These are phyloP conservation scores for Grammomys dolichurus DNA, from an alignment of 2,113 vertebrate species.

Conservation along the genomic window DNA sequence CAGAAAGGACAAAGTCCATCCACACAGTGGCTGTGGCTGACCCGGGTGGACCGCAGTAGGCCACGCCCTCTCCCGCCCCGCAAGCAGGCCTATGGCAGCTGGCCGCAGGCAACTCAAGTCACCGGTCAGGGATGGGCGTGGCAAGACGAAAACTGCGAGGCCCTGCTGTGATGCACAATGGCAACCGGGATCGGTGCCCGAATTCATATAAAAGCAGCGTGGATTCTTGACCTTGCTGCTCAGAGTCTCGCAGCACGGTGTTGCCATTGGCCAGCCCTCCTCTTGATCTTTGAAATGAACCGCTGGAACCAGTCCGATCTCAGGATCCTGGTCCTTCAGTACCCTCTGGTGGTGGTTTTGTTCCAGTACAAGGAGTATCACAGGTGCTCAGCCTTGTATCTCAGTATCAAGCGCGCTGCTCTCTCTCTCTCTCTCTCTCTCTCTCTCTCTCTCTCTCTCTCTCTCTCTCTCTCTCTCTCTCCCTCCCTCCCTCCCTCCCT, in stretches of 20 bases:
- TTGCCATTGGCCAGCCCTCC: fast-evolving
- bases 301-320: fast-evolving
- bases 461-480: no score
- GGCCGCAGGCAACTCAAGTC: fast-evolving
- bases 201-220: no score
- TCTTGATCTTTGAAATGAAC: fast-evolving
- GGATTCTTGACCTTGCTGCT: not conserved
- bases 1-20: not conserved
- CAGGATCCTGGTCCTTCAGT: not conserved
- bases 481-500: not conserved
- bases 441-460: not conserved
- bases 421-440: not conserved
- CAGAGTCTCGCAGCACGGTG: fast-evolving
- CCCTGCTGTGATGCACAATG: fast-evolving
- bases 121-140: not conserved
- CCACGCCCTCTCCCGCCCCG: not conserved
- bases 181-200: not conserved
- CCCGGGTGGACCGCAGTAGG: not conserved
- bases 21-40: fast-evolving
- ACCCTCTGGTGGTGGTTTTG: not conserved
- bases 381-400: not conserved
- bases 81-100: not conserved
- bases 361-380: not conserved
- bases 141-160: not conserved
- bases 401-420: not conserved